Conservation (phyloP, 2,888 invertebrate genomes). For the Ferrisia virgata region DNA sequence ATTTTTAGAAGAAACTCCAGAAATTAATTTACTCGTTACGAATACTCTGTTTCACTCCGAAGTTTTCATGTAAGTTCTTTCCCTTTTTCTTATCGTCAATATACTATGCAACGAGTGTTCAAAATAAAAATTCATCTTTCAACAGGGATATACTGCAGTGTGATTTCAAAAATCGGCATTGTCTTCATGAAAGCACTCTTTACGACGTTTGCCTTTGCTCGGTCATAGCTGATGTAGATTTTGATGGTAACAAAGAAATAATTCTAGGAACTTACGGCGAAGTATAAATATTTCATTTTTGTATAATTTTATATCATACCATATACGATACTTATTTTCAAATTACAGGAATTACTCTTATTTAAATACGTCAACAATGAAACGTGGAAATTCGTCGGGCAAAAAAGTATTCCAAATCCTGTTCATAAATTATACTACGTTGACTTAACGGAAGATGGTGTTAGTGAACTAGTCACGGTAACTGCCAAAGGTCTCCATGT, state of each 20-base stretch:
- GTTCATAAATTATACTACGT: constrained; percentile 61
- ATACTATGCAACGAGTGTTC: not conserved
- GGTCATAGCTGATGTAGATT: constrained; percentile 65
- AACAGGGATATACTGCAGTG: constrained; percentile 57
- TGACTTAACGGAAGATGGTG: constrained; percentile 66
- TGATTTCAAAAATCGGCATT: constrained; percentile 56
- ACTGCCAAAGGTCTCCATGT: constrained; percentile 66
- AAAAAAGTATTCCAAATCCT: constrained; percentile 53
- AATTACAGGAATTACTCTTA: constrained; percentile 27
- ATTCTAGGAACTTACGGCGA: constrained; percentile 67
- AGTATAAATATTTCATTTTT: constrained; percentile 52
- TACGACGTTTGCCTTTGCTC: constrained; percentile 63
- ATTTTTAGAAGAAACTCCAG: constrained; percentile 49
- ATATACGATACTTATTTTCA: too few relatives aligned
- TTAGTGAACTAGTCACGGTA: constrained; percentile 64
- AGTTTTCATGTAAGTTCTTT: constrained; percentile 49
- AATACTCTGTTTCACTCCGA: constrained; percentile 60
- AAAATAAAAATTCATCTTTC: constrained; percentile 48
- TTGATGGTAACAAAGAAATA: constrained; percentile 68
- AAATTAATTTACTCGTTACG: constrained; percentile 59
- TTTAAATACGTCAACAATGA: constrained; percentile 35
- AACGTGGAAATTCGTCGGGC: constrained; percentile 29
- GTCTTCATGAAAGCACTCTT: constrained; percentile 57
- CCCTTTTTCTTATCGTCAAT: not conserved
- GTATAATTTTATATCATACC: not conserved